Percentiles rank a stretch among this genome's conserved stretches.
Conservation (phyloP, 2,888 invertebrate species). For the Hemithea aestivaria region DNA sequence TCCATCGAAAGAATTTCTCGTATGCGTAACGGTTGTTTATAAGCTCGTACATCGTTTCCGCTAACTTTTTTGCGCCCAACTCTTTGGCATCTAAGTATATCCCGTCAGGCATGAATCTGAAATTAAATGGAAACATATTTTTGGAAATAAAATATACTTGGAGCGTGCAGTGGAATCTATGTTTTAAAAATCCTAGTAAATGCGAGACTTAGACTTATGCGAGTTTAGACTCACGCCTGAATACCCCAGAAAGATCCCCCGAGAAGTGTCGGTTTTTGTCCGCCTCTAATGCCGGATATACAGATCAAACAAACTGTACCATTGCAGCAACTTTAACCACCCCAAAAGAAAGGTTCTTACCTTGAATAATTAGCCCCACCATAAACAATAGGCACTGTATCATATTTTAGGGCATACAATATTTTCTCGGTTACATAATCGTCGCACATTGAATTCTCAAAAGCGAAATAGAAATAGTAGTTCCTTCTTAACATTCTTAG, state of each 20-base stretch:
- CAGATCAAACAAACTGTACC: too few species aligned
- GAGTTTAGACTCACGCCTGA: too few species aligned
- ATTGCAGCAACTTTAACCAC: too few species aligned
- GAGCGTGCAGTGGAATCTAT: too few species aligned
- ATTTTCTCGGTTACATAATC: slow-evolving; percentile 66
- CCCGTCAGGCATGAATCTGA: slow-evolving; percentile 54
- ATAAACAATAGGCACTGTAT: slow-evolving; percentile 83
- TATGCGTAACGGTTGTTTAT: slow-evolving; percentile 40
- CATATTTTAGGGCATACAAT: slow-evolving; percentile 69
- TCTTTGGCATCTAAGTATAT: slow-evolving; percentile 49
- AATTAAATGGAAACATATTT: slow-evolving; percentile 15
- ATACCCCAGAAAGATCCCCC: too few species aligned
- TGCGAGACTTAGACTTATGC: too few species aligned
- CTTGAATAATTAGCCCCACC: slow-evolving; percentile 82
- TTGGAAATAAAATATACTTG: too few species aligned
- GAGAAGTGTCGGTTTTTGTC: too few species aligned
- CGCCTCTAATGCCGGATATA: too few species aligned
- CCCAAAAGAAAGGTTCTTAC: slow-evolving; percentile 29
- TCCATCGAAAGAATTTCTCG: slow-evolving; percentile 52
- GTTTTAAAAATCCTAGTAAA: too few species aligned
- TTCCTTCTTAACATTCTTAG: slow-evolving; percentile 39
- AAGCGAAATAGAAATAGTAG: slow-evolving; percentile 61
- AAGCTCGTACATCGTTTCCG: slow-evolving; percentile 39
- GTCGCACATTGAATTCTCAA: slow-evolving; percentile 58
- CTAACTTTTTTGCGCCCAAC: slow-evolving; percentile 41